Conservation (phyloP, 2,113 vertebrate species). For the Brachyhypopomus occidentalis region DNA sequence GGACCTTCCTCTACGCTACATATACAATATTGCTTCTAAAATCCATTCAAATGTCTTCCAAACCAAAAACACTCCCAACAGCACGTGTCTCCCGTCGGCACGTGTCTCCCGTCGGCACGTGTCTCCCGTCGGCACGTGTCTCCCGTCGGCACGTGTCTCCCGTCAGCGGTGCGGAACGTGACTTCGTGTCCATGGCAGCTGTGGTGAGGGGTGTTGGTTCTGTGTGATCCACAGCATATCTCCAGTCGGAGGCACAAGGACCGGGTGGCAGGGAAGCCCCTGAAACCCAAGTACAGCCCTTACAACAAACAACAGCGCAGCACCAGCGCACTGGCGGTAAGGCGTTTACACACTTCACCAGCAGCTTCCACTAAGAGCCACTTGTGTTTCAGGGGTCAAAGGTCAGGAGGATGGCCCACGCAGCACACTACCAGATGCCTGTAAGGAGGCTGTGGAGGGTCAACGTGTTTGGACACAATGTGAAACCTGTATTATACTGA, state of each 20-base stretch:
- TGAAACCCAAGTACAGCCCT: slow-evolving; percentile 95
- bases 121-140: too few species aligned
- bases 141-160: too few species aligned
- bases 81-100: too few species aligned
- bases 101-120: too few species aligned
- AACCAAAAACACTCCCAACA: too few species aligned
- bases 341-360: slow-evolving; percentile 60
- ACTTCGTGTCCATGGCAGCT: too few species aligned
- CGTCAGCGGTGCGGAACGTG: too few species aligned
- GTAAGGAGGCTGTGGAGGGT: slow-evolving; percentile 4
- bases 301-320: slow-evolving; percentile 91
- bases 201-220: not conserved
- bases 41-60: too few species aligned
- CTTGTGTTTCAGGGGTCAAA: slow-evolving; percentile 41
- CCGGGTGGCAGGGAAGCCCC: slow-evolving; percentile 92
- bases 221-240: slow-evolving; percentile 85
- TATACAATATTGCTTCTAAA: too few species aligned
- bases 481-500: not conserved
- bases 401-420: slow-evolving; percentile 7
- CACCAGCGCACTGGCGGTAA: slow-evolving; percentile 85
- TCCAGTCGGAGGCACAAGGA: slow-evolving; percentile 98
- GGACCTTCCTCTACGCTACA: too few species aligned
- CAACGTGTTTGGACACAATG: not conserved
- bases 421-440: slow-evolving; percentile 9
- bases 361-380: slow-evolving; percentile 41